Evolutionary conservation across 1,140 invertebrate species (phyloP), one percentile per base, ranked within the genome.

Genomic region (Lordiphosa clarofinis): DNA sequence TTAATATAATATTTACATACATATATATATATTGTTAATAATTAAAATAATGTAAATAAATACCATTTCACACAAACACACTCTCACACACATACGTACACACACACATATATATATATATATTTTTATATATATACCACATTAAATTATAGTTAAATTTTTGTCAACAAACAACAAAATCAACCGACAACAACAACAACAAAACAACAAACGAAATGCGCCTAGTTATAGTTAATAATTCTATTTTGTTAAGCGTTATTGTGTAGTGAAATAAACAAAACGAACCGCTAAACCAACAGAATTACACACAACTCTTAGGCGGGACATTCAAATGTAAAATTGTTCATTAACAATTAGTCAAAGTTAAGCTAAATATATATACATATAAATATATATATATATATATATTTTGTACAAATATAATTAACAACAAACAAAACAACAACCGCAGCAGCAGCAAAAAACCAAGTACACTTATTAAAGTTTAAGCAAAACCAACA

Each of bases 401-500:
- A 67, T 71, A 73, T 79, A 84, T 84, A 86, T 84, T 84, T 84
- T 86, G 73, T 84, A 84, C 69, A 86, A 86, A 84, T 73, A 82
- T 73, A 82, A 86, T 78, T 73, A 69, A 75, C 42, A 50, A 24
- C 4, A 24, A 24, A 5, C 5, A 24, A 2, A 54, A 15, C 65
- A 73, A 73, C 60, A 75, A 59, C 42, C 48, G 72, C 62, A 76
- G 78, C 76, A 69, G 65, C 68, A 68, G 48, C 19, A 21, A 37
- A 69, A 82, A 82, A 82, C 76, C 76, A 82, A 82, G 81, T 86
- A 86, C 79, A 86, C 73, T 86, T 74, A 86, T 84, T 86, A 86
- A 69, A 68, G 55, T 74, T 70, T 81, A 86, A 86, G 81, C 70
- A 86, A 78, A 15, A 15, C 15, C 58, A 71, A 60, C 46, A 73